Conservation (phyloP, 2,888 invertebrate species). For the Candidula unifasciata region DNA sequence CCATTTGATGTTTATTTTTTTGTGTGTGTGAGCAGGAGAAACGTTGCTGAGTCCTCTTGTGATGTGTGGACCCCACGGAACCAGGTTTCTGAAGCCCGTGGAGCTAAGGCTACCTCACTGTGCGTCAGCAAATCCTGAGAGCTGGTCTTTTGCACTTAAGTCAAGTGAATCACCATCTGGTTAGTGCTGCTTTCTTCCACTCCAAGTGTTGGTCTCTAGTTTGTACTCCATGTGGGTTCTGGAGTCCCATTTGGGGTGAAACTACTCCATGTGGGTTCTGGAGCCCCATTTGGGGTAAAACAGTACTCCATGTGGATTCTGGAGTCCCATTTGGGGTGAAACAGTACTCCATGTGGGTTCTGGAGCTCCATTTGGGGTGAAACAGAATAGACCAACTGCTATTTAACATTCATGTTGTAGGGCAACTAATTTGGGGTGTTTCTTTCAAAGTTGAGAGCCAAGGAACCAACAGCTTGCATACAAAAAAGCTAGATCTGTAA, state of each 20-base stretch:
- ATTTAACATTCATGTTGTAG: no score
- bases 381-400: no score
- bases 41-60: slow-evolving; percentile 94
- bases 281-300: background rate
- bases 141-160: slow-evolving; percentile 80
- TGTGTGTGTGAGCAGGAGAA: slow-evolving; percentile 85
- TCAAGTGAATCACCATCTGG: slow-evolving; percentile 76
- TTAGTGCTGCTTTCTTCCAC: slow-evolving; percentile 48
- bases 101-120: slow-evolving; percentile 91
- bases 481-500: no score
- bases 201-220: background rate
- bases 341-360: no score
- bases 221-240: background rate
- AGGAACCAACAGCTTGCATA: no score
- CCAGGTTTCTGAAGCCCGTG: slow-evolving; percentile 91
- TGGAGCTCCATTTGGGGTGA: no score
- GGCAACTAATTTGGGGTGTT: no score
- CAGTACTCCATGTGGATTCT: no score
- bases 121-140: slow-evolving; percentile 79
- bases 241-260: background rate
- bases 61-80: slow-evolving; percentile 96
- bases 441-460: no score
- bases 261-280: no score
- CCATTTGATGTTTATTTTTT: background rate
- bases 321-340: no score